phyloP scores from a whole-genome alignment of 2,888 invertebrate species.

The Listrodromus nycthemerus region DNA sequence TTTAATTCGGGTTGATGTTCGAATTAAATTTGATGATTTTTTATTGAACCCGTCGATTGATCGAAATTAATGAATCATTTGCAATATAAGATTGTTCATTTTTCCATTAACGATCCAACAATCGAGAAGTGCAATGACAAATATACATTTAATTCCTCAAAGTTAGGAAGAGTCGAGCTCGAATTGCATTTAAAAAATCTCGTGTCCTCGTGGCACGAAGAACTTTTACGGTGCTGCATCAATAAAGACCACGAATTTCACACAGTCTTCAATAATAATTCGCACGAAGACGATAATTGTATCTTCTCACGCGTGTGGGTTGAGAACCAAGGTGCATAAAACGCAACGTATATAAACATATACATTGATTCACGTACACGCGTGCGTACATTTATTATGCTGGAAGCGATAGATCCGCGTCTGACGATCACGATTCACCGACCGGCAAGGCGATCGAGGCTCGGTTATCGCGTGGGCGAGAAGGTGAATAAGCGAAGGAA shows the following conservation, averaged over 20 bases:
- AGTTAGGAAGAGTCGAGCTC: not conserved
- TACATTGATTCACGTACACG: not conserved
- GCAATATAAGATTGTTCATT: too few species aligned
- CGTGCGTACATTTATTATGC: constrained; percentile 60
- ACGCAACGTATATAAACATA: too few species aligned
- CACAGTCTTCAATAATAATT: constrained; percentile 63
- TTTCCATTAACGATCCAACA: too few species aligned
- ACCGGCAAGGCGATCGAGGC: constrained; percentile 33
- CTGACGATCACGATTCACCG: not conserved
- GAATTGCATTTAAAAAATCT: constrained; percentile 17
- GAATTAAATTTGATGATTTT: too few species aligned
- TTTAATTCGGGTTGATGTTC: too few species aligned
- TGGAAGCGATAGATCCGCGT: constrained; percentile 56
- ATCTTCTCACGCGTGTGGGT: constrained; percentile 39
- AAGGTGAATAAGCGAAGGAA: constrained; percentile 29
- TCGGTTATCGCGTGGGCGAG: constrained; percentile 58
- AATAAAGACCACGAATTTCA: constrained; percentile 64
- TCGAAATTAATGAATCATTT: too few species aligned
- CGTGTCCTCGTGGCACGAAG: not conserved
- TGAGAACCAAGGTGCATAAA: constrained; percentile 47
- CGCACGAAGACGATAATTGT: constrained; percentile 7
- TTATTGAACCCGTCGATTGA: too few species aligned
- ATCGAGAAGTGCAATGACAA: too few species aligned
- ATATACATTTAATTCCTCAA: too few species aligned
- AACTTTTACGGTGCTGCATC: not conserved